Base-by-base conservation (phyloP, 2,888 invertebrate species). In the Frankliniella fusca region DNA sequence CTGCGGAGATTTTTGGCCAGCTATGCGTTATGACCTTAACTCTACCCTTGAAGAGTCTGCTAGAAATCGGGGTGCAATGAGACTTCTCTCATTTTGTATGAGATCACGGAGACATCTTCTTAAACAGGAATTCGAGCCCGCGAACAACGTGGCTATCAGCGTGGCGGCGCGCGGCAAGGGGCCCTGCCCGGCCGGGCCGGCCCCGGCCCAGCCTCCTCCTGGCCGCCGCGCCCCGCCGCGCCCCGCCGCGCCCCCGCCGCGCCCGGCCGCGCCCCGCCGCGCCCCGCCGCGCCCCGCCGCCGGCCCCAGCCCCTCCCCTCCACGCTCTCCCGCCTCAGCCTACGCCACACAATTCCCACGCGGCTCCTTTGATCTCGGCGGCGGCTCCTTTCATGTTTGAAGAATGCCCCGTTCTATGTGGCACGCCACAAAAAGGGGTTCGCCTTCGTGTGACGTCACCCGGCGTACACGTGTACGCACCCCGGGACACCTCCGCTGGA, bases 321-420 rank as follows among this genome's bases (percentile, higher is more conserved):
- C 79, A 38, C 79, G 15, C n/a, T 80, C 79, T 48, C 49, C 82
- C 28, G 20, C 18, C 23, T 28, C 28, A 48, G 27, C 49, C 28
- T 80, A 28, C 48, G 27, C 80, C 48, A 38, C 80, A 38, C 48
- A 23, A 23, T 70, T 70, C 70, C 70, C 70, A 70, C 70, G 23
- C 70, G 70, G 70, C 70, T 23, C 70, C 23, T 70, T 70, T 70
- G 70, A 70, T 9, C n/a, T 23, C n/a, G 70, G n/a, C n/a, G 70
- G 23, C 70, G 70, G 70, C 70, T 23, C 70, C 70, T 70, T 70
- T 70, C 23, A 70, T 70, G 70, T 70, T 70, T 70, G 70, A 70
- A 70, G 70, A 70, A 70, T 70, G 70, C 70, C 23, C 23, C 11
- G 70, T 23, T 23, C 70, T 70, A 23, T 70, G 70, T 23, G 70